phyloP scores from a whole-genome alignment of 2,797 vertebrate genomes.

The Pseudopleuronectes americanus region DNA sequence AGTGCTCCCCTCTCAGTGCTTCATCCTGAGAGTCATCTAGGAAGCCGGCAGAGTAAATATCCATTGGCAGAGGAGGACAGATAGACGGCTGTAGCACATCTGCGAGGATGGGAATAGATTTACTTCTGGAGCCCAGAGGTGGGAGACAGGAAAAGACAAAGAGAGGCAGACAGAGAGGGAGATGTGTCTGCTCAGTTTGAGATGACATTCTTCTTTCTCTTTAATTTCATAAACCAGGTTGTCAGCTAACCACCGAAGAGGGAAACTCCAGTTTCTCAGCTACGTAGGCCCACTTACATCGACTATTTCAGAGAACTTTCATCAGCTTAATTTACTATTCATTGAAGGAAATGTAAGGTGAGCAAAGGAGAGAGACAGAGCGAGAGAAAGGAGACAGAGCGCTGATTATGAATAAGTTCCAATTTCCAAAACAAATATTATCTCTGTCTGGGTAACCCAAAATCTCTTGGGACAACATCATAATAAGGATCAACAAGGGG shows the following conservation, averaged over 20 bases:
- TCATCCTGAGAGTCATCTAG: slow-evolving; percentile 70
- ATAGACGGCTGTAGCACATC: slow-evolving; percentile 56
- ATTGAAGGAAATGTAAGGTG: slow-evolving; percentile 37
- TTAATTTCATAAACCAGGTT: slow-evolving; percentile 55
- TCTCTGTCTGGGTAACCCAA: slow-evolving; percentile 77
- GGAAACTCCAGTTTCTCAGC: slow-evolving; percentile 27
- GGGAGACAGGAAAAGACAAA: slow-evolving; percentile 35
- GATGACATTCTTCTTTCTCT: slow-evolving; percentile 50
- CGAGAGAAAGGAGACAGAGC: slow-evolving; percentile 42
- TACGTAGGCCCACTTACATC: slow-evolving; percentile 20
- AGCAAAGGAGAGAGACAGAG: slow-evolving; percentile 29
- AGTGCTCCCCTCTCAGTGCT: slow-evolving; percentile 66
- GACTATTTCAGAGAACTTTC: slow-evolving; percentile 51
- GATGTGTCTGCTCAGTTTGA: slow-evolving; percentile 44
- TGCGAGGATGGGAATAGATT: slow-evolving; percentile 61
- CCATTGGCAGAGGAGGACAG: slow-evolving; percentile 67
- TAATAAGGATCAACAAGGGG: slow-evolving; percentile 78
- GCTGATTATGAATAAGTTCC: slow-evolving; percentile 82
- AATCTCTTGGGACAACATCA: slow-evolving; percentile 77
- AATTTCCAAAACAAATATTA: slow-evolving; percentile 88
- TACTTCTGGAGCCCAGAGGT: slow-evolving; percentile 43
- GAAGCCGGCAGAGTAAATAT: slow-evolving; percentile 75
- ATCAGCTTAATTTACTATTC: slow-evolving; percentile 56
- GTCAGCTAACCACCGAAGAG: slow-evolving; percentile 31
- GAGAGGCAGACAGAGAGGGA: slow-evolving; percentile 27